Conservation (phyloP, 92 coral and sea anemone genomes). For the Desmophyllum pertusum region DNA sequence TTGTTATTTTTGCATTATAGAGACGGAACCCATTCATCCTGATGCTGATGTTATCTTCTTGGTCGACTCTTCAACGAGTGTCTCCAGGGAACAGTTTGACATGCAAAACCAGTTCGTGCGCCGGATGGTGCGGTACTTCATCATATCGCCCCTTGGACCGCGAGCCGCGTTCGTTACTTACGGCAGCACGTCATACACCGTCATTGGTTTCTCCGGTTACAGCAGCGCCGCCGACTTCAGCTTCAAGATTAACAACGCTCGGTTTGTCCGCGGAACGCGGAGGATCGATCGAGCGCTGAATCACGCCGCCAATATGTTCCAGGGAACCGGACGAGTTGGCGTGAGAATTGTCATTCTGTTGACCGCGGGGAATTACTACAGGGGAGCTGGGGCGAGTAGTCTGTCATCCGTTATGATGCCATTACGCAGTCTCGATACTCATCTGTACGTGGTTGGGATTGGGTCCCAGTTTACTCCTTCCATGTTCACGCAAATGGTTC, state of each 20-base stretch:
- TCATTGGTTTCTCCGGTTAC: slow-evolving; percentile 55
- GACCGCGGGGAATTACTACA: slow-evolving; percentile 49
- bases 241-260: slow-evolving; percentile 36
- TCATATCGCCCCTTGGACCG: slow-evolving; percentile 76
- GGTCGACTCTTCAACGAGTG: slow-evolving; percentile 78
- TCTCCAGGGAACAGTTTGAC: slow-evolving; percentile 62
- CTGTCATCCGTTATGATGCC: slow-evolving; percentile 24
- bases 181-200: slow-evolving; percentile 62
- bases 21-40: slow-evolving; percentile 45
- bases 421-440: slow-evolving; percentile 45
- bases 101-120: slow-evolving; percentile 75
- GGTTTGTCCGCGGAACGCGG: slow-evolving; percentile 46
- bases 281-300: slow-evolving; percentile 53
- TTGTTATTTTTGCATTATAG: neutral
- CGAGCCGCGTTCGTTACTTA: slow-evolving; percentile 83
- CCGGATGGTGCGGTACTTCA: slow-evolving; percentile 52
- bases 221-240: slow-evolving; percentile 30
- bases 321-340: slow-evolving; percentile 49
- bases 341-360: slow-evolving; percentile 54
- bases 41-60: slow-evolving; percentile 83
- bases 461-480: slow-evolving; percentile 44
- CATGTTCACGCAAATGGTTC: slow-evolving; percentile 45
- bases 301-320: slow-evolving; percentile 48
- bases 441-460: slow-evolving; percentile 50
- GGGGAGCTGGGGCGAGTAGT: slow-evolving; percentile 43